These are phyloP conservation scores for Harmothoe impar DNA, from an alignment of 2,888 invertebrate genomes.

Conservation along the genomic window DNA sequence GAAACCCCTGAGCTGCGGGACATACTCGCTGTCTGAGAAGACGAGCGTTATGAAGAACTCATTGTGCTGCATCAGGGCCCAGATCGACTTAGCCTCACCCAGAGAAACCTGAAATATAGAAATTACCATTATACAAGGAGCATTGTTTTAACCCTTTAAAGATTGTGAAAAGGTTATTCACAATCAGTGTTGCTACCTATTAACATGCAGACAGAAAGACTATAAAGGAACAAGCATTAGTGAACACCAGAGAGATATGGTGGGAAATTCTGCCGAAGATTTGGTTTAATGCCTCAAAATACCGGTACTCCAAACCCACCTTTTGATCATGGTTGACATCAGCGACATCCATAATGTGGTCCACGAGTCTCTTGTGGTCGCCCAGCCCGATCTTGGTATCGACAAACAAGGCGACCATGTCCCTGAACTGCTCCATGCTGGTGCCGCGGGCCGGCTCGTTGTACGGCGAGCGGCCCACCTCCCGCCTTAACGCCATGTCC, in stretches of 20 bases:
- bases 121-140: neutral
- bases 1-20: constrained; percentile 75
- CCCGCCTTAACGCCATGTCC: neutral
- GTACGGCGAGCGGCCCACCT: constrained; percentile 12
- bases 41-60: constrained; percentile 77
- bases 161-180: too few species aligned
- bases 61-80: constrained; percentile 77
- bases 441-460: constrained; percentile 67
- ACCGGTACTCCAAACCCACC: constrained; percentile 68
- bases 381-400: constrained; percentile 72
- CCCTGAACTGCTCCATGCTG: constrained; percentile 71
- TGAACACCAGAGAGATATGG: too few species aligned
- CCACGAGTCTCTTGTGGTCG: constrained; percentile 72
- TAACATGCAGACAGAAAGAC: too few species aligned
- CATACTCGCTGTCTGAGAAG: constrained; percentile 74
- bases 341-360: constrained; percentile 73
- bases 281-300: too few species aligned
- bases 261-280: too few species aligned
- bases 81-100: constrained; percentile 78
- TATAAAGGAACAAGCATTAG: too few species aligned
- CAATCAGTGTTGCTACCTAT: too few species aligned
- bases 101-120: constrained; percentile 74
- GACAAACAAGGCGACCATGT: constrained; percentile 72
- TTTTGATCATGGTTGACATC: constrained; percentile 77
- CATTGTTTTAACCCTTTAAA: too few species aligned